Evolutionary conservation across 2,113 vertebrate genomes (phyloP).

Genomic region (Sapajus apella): DNA sequence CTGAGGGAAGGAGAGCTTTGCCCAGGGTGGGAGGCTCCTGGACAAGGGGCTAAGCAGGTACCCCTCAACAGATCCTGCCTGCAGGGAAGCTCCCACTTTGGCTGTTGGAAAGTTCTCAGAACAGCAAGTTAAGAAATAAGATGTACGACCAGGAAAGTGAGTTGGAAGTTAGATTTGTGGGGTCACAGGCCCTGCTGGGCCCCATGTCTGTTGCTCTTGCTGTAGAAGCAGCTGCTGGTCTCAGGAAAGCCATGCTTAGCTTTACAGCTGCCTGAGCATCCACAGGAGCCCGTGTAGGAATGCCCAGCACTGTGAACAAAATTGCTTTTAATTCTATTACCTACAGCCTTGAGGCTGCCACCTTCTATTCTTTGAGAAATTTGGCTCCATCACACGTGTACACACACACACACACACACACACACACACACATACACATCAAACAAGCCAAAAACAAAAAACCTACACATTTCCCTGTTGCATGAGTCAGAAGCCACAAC

Average conservation of each 20-base stretch:
- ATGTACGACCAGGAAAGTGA: neutral
- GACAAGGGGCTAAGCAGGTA: neutral
- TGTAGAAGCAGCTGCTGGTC: neutral
- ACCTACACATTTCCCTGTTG: slow-evolving; percentile 18
- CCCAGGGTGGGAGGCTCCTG: neutral
- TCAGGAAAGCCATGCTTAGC: neutral
- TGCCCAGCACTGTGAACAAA: neutral
- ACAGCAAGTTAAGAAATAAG: neutral
- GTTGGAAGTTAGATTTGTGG: neutral
- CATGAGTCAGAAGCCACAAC: slow-evolving; percentile 42
- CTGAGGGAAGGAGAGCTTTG: neutral
- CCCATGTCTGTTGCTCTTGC: neutral
- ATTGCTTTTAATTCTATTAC: neutral
- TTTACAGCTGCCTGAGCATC: neutral
- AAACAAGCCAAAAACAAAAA: slow-evolving; percentile 37
- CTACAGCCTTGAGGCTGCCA: neutral
- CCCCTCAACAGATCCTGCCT: neutral
- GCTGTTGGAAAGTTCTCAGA: neutral
- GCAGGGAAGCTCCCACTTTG: neutral
- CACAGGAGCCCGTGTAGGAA: neutral
- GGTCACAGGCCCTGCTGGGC: no score
- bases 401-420: neutral
- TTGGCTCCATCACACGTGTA: neutral
- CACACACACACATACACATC: neutral
- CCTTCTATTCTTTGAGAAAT: slow-evolving; percentile 14